phyloP scores from a whole-genome alignment of 2,113 vertebrate species.

The Asarcornis scutulata region DNA sequence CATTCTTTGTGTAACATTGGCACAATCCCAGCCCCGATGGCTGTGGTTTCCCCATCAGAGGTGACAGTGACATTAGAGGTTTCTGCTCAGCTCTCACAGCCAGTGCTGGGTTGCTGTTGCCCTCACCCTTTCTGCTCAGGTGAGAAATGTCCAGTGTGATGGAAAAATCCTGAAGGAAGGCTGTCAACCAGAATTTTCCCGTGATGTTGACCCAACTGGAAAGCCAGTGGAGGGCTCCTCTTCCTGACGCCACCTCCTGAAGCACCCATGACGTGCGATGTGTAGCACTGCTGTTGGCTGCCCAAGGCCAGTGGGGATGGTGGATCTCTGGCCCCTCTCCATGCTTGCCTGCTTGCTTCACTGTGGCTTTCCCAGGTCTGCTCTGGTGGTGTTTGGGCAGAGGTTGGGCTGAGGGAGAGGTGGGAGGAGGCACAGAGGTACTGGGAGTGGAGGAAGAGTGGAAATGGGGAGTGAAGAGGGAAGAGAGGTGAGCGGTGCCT shows the following conservation, averaged over 20 bases:
- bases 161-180: neutral
- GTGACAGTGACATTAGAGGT: no score
- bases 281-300: neutral
- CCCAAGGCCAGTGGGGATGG: neutral
- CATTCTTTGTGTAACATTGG: no score
- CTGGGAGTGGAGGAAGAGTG: neutral
- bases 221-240: neutral
- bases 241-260: neutral
- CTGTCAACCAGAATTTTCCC: neutral
- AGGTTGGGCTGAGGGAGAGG: neutral
- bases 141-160: neutral
- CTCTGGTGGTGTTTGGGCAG: neutral
- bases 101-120: fast-evolving
- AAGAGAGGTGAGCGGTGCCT: neutral
- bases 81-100: neutral
- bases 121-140: neutral
- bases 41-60: no score
- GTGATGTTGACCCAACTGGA: neutral
- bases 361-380: neutral
- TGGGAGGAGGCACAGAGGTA: neutral
- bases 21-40: no score
- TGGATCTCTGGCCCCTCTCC: neutral
- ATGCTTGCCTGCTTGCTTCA: neutral
- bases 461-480: neutral
- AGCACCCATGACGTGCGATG: neutral